These are phyloP conservation scores for Platyura marginata DNA, from an alignment of 1,140 invertebrate species.

Conservation along the genomic window DNA sequence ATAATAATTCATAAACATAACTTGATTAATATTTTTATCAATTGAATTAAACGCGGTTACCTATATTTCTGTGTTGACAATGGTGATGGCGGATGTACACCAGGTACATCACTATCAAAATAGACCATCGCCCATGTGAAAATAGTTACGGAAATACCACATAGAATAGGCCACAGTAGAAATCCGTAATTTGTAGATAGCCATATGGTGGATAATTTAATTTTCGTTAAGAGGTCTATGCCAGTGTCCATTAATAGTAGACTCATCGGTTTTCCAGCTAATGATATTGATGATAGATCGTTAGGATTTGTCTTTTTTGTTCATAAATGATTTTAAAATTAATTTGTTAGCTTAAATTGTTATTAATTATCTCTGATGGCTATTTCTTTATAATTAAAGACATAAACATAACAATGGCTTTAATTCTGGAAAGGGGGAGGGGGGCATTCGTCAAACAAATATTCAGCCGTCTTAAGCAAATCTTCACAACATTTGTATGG, in stretches of 20 bases:
- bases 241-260: not conserved
- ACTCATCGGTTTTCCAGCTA: too few species aligned
- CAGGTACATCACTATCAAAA: constrained; percentile 28
- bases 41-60: constrained; percentile 6
- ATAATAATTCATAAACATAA: constrained; percentile 1
- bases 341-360: too few species aligned
- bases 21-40: not conserved
- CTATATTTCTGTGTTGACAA: constrained; percentile 23
- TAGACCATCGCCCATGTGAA: constrained; percentile 28
- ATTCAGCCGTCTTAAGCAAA: too few species aligned
- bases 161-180: constrained; percentile 12
- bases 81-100: constrained; percentile 27
- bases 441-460: too few species aligned
- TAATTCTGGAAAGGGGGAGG: too few species aligned
- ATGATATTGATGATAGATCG: too few species aligned
- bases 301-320: too few species aligned
- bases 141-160: constrained; percentile 15
- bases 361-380: too few species aligned
- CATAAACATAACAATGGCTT: too few species aligned
- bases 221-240: not conserved
- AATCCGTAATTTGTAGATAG: not conserved
- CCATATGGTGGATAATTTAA: not conserved
- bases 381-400: too few species aligned
- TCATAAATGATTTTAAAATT: too few species aligned
- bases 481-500: too few species aligned